Base-by-base conservation (phyloP, 2,797 vertebrate species). In the Knipowitschia caucasica region DNA sequence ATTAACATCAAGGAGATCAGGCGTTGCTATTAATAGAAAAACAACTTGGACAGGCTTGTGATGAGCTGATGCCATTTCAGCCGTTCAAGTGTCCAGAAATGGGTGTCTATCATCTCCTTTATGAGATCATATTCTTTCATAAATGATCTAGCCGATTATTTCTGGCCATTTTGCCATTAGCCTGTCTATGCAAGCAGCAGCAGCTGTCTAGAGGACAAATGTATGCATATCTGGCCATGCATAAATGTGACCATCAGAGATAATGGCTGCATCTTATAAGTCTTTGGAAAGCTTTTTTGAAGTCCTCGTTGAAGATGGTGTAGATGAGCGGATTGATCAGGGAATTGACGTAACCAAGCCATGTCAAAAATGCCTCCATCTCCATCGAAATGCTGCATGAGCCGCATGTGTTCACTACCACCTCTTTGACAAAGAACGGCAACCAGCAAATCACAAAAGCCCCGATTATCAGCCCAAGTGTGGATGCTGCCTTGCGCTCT, bases 291-390 rank as follows among this genome's bases (percentile, higher is more conserved):
- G 97, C 95, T 82, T 95, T 98, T 80, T 98, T 98, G 80, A 99
- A 99, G 83, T 99, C 97, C 82, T 99, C 95, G 69, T 99, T 99
- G 80, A 99, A 99, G 73, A 98, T 94, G 61, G 96, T 99, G 79
- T 99, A 99, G 83, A 99, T 98, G 52, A 99, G 89, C 18, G 97
- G 97, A 71, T 99, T 99, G 81, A 99, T 95, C 53, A 99, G 93
- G 1, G 96, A 99, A 87, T 99, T 99, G 64, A 99, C 86, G 78
- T 99, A 99, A 29, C 96, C 97, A 76, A 99, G 80, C 97, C 97
- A 99, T 0, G 95, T 90, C 68, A 99, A 90, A 81, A 99, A 96
- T 85, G 96, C 95, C 38, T 92, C 91, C 86, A 95, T 91, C 80
- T 94, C 92, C 63, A 88, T 84, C 8, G 95, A 95, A 67, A 91